Evolutionary conservation across 1,140 invertebrate genomes (phyloP), one percentile per base, ranked within the genome.

Genomic region (Vollenhovia emeryi): DNA sequence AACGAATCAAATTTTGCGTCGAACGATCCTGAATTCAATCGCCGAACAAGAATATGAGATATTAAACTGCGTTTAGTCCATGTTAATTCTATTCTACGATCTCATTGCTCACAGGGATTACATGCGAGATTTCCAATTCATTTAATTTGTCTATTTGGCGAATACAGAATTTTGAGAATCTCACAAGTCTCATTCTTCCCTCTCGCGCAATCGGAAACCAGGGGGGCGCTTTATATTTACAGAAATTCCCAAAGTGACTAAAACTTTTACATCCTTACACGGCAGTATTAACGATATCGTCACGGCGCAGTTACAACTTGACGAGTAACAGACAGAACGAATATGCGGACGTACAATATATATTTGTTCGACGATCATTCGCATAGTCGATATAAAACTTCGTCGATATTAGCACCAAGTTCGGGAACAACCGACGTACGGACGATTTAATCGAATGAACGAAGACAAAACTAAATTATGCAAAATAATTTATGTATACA

Each of bases 401-500:
- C 50, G 5, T 78, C 8, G 27, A 48, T 33, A 66, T 57, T 74
- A 57, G 33, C 27, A 78, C 2, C 43, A 66, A 48, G 1, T 1
- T 30, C 27, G 11, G n/a, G 9, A 21, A 78, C 7, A 62, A 21
- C n/a, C 1, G 52, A 36, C 2, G 3, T 9, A 24, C 7, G 11
- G 15, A 68, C 3, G 27, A 43, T 43, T 2, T n/a, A 18, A 68
- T 43, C 8, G 50, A 69, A 21, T 30, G 43, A 82, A 88, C 50
- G 27, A 86, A 83, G 50, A 87, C 55, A 76, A 78, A 78, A 78
- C n/a, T 36, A 84, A 89, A 86, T 89, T 88, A 88, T 79, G 59
- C 52, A 84, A 89, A 89, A 88, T 89, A 88, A 89, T 88, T 88
- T 89, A 89, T 80, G 75, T 88, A 80, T 82, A 62, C 75, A 57